Percentiles rank a stretch among this genome's conserved stretches.
Conservation (phyloP, 2,113 vertebrate genomes). For the Hydrochoerus hydrochaeris region DNA sequence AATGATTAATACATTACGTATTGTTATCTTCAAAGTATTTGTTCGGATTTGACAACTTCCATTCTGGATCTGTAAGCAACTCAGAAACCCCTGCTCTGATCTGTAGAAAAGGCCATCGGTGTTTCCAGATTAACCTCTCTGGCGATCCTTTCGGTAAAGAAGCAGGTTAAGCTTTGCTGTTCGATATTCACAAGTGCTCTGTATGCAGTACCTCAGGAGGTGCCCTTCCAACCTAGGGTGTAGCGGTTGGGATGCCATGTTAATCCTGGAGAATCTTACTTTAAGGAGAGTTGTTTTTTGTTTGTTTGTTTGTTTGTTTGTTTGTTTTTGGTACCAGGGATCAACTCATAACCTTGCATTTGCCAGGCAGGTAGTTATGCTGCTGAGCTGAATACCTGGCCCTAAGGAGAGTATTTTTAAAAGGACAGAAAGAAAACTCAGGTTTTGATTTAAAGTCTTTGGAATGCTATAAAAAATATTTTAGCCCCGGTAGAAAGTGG, state of each 20-base stretch:
- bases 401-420: background rate
- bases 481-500: slow-evolving; percentile 33
- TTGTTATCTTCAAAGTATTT: no score
- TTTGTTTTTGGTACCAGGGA: no score
- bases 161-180: slow-evolving; percentile 8
- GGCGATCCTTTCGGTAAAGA: background rate
- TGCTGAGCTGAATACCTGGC: no score
- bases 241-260: background rate
- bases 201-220: background rate
- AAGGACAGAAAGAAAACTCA: background rate
- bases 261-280: background rate
- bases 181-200: background rate
- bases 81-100: background rate
- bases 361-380: no score
- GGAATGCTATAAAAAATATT: slow-evolving; percentile 48
- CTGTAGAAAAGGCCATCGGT: background rate
- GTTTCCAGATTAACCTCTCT: background rate
- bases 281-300: background rate
- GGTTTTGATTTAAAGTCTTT: slow-evolving; percentile 61
- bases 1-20: no score
- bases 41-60: background rate
- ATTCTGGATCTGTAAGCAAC: background rate
- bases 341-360: no score
- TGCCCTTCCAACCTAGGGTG: background rate
- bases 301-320: no score